These are phyloP conservation scores for Telmatherina bonti DNA, from an alignment of 2,797 vertebrate species.

Conservation along the genomic window DNA sequence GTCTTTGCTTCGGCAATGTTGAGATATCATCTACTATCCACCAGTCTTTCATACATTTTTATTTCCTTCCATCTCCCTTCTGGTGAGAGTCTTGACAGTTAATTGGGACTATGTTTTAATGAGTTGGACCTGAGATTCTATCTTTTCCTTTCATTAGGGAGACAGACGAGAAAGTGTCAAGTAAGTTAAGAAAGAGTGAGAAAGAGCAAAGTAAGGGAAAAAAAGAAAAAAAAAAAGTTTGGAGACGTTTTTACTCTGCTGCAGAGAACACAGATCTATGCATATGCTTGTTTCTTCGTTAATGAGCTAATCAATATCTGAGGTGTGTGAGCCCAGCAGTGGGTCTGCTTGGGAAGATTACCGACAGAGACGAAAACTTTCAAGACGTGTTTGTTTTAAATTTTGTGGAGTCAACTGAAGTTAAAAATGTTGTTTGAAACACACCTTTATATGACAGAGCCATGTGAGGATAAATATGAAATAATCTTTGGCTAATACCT, in stretches of 20 bases:
- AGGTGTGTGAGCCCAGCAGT: slow-evolving; percentile 47
- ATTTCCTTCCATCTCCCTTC: slow-evolving; percentile 38
- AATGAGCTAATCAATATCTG: slow-evolving; percentile 71
- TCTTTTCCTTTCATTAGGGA: slow-evolving; percentile 65
- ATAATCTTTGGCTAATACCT: too few relatives aligned
- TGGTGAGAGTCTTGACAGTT: slow-evolving; percentile 53
- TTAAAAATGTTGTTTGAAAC: neutral
- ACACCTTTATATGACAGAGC: neutral
- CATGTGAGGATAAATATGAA: neutral
- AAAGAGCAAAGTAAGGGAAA: slow-evolving; percentile 6
- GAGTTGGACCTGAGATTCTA: slow-evolving; percentile 63
- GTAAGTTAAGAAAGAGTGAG: slow-evolving; percentile 16
- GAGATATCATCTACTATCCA: slow-evolving; percentile 1
- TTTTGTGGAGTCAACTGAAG: neutral
- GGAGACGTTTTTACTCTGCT: slow-evolving; percentile 31
- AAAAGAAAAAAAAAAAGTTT: slow-evolving; percentile 30
- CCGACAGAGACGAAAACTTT: slow-evolving; percentile 40
- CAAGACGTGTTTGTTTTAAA: slow-evolving; percentile 34
- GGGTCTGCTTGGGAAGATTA: slow-evolving; percentile 56
- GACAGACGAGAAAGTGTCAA: slow-evolving; percentile 27
- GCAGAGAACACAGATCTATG: slow-evolving; percentile 25
- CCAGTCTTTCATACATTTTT: slow-evolving; percentile 8
- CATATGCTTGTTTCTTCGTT: slow-evolving; percentile 52
- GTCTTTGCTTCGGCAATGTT: slow-evolving; percentile 14
- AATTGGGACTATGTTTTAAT: slow-evolving; percentile 71